These are phyloP conservation scores for Scolanthus callimorphus DNA, from an alignment of 92 coral and sea anemone genomes.

Conservation along the genomic window DNA sequence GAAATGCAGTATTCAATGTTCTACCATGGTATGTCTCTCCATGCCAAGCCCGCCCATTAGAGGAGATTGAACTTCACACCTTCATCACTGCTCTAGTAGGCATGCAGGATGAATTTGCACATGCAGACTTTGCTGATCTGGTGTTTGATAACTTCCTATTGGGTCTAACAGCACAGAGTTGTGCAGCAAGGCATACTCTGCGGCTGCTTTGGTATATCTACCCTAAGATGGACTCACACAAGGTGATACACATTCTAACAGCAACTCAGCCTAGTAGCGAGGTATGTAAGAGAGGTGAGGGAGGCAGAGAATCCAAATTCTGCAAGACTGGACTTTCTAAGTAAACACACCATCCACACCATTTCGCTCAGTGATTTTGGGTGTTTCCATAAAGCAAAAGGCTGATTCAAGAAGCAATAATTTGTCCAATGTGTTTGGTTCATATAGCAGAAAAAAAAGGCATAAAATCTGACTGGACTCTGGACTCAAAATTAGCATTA, in stretches of 20 bases:
- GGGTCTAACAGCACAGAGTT: constrained; percentile 62
- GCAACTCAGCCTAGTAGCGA: constrained; percentile 91
- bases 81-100: constrained; percentile 61
- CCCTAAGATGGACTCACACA: constrained; percentile 92
- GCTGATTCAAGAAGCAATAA: no score
- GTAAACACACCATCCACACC: no score
- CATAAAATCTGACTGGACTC: no score
- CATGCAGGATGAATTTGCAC: constrained; percentile 88
- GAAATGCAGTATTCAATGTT: constrained; percentile 54
- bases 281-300: no score
- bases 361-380: no score
- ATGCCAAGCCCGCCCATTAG: constrained; percentile 75
- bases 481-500: no score
- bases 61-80: constrained; percentile 86
- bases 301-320: no score
- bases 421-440: no score
- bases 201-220: constrained; percentile 81
- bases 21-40: constrained; percentile 79
- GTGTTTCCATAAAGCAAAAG: no score
- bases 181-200: constrained; percentile 77
- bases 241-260: constrained; percentile 85
- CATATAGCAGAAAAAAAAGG: no score
- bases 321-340: no score
- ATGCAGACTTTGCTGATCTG: constrained; percentile 71
- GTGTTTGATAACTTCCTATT: constrained; percentile 95